Evolutionary conservation across 2,113 vertebrate genomes (phyloP).

Genomic region (Heptranchias perlo): DNA sequence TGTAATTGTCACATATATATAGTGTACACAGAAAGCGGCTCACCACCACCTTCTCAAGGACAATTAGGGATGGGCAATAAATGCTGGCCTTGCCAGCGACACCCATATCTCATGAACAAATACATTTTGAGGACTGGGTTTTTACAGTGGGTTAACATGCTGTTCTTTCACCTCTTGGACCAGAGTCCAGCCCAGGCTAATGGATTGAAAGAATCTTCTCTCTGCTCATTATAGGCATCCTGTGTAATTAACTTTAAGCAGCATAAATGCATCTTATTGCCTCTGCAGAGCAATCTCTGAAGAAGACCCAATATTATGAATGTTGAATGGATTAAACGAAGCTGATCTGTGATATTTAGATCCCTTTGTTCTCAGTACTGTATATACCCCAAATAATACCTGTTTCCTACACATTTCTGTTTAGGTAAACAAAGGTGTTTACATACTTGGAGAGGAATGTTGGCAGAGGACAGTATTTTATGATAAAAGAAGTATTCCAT

Average conservation of each 20-base stretch:
- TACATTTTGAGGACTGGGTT: too few species aligned
- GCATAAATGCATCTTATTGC: not conserved
- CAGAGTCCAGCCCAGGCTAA: not conserved
- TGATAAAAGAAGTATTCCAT: not conserved
- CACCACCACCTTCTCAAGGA: too few species aligned
- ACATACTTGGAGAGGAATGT: not conserved
- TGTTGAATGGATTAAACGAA: not conserved
- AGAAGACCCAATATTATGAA: not conserved
- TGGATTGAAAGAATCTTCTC: not conserved
- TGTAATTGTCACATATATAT: not conserved
- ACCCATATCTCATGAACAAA: too few species aligned
- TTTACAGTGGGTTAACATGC: not conserved
- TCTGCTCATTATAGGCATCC: not conserved
- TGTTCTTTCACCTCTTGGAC: not conserved
- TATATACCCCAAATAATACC: conserved; percentile 12
- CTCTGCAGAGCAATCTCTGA: too few species aligned
- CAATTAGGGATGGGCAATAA: too few species aligned
- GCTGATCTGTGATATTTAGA: not conserved
- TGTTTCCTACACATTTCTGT: not conserved
- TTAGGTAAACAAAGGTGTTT: not conserved
- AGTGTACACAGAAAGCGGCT: too few species aligned
- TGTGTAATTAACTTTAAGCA: too few species aligned
- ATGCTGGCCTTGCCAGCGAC: too few species aligned
- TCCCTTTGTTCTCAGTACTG: not conserved
- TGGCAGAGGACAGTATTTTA: not conserved